phyloP scores from a whole-genome alignment of 2,113 vertebrate genomes.

The Halichoerus grypus region DNA sequence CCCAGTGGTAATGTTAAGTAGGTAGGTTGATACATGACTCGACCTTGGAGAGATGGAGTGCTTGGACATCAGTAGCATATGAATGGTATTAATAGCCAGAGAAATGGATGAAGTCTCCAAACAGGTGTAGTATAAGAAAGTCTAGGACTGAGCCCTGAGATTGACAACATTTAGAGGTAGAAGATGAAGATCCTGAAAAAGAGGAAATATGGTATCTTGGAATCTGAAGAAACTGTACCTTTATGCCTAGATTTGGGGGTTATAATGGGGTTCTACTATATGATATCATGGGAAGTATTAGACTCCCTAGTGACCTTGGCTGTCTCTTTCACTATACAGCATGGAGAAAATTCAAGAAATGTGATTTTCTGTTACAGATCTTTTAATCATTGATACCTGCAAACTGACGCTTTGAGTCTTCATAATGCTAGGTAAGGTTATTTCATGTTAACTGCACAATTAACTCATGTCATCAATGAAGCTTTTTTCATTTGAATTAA shows the following conservation, averaged over 20 bases:
- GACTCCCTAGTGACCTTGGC: background rate
- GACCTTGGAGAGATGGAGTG: background rate
- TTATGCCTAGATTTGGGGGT: background rate
- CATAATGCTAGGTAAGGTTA: constrained; percentile 76
- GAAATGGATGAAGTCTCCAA: background rate
- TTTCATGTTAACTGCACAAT: constrained; percentile 82
- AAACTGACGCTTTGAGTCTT: constrained; percentile 67
- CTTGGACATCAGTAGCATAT: background rate
- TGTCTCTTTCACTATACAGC: constrained; percentile 29
- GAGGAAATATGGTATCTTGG: background rate
- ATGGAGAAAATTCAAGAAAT: constrained; percentile 61
- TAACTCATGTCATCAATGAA: constrained; percentile 81
- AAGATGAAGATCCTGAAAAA: background rate
- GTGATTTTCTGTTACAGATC: constrained; percentile 64
- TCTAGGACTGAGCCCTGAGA: background rate
- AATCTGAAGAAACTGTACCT: background rate
- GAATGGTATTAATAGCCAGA: background rate
- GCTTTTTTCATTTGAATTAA: constrained; percentile 80
- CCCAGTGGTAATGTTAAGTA: background rate
- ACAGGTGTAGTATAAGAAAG: background rate
- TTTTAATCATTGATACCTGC: constrained; percentile 72
- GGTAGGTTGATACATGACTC: background rate
- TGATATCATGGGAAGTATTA: constrained; percentile 34
- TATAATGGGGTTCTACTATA: background rate
- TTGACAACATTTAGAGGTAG: background rate